phyloP scores from a whole-genome alignment of 2,888 invertebrate genomes.

The Agrochola lota region DNA sequence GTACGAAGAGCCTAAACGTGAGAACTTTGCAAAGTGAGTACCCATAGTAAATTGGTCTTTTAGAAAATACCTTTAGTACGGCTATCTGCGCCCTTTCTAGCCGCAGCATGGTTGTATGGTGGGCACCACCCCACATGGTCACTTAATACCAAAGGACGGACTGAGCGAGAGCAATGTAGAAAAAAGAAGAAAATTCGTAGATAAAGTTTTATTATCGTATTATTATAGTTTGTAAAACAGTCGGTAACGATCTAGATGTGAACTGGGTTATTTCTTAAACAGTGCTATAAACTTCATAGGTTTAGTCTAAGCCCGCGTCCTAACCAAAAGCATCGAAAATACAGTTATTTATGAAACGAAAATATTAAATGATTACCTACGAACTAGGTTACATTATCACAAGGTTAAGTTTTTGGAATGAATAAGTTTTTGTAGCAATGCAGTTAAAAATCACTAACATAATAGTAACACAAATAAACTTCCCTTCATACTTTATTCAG shows the following conservation, averaged over 20 bases:
- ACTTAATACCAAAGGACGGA: not conserved
- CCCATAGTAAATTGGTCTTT: not conserved
- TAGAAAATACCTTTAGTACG: not conserved
- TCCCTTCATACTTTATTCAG: too few relatives aligned
- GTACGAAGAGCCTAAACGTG: not conserved
- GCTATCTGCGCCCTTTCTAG: not conserved
- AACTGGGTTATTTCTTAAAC: not conserved
- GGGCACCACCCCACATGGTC: not conserved
- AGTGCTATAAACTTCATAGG: not conserved
- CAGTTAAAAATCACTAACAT: too few relatives aligned
- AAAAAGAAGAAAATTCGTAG: not conserved
- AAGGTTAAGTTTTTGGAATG: too few relatives aligned
- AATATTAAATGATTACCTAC: too few relatives aligned
- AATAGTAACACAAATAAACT: too few relatives aligned
- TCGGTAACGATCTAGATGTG: not conserved
- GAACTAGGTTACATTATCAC: too few relatives aligned
- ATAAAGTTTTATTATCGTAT: not conserved
- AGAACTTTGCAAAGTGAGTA: not conserved
- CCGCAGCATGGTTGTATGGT: not conserved
- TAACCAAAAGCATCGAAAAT: too few relatives aligned
- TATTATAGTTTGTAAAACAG: not conserved
- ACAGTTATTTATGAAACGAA: too few relatives aligned
- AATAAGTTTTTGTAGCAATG: too few relatives aligned
- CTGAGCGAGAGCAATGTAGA: not conserved
- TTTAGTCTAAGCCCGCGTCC: not conserved